Evolutionary conservation across 2,113 vertebrate genomes (phyloP), one percentile per base, ranked within the genome.

Genomic region (Tamias sibiricus): DNA sequence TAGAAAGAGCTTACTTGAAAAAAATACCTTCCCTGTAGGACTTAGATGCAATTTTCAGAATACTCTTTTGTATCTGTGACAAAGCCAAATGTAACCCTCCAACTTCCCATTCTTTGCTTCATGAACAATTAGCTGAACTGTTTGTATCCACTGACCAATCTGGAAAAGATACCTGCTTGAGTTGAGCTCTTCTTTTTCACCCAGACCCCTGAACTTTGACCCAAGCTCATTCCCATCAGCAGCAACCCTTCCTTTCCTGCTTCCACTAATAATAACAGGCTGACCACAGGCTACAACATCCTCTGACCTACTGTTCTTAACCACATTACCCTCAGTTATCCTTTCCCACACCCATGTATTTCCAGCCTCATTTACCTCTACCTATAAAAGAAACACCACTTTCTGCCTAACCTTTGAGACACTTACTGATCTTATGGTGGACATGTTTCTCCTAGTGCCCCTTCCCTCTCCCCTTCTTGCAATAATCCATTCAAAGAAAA

Each of bases 1-100:
- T 42, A 37, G 59, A 80, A 94, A 94, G 32, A 81, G 30, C n/a
- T 87, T 54, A 37, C 28, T 13, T 49, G 47, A 2, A 68, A 64
- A 85, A 87, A 69, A 85, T 87, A 52, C 35, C 26, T 96, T 95
- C 32, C 20, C 40, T 8, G 44, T 26, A 59, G 19, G n/a, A 75
- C 47, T 68, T 76, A 71, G 68, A 86, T 97, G 88, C 87, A 81
- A 90, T 54, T 62, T 62, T 52, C 24, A 80, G 28, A 19, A n/a
- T 22, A 30, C 16, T n/a, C 26, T 32, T 90, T 40, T 66, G 54
- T 91, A 75, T 20, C 24, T 17, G 2, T 12, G 49, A n/a, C 4
- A 72, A 19, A 8, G 26, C 26, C 30, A 71, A 54, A n/a, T 37
- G 49, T 37, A 83, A 42, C 59, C 64, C 19, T 66, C 44, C 13